Evolutionary conservation across 1,140 invertebrate genomes (phyloP).

Genomic region (Planococcus citri): DNA sequence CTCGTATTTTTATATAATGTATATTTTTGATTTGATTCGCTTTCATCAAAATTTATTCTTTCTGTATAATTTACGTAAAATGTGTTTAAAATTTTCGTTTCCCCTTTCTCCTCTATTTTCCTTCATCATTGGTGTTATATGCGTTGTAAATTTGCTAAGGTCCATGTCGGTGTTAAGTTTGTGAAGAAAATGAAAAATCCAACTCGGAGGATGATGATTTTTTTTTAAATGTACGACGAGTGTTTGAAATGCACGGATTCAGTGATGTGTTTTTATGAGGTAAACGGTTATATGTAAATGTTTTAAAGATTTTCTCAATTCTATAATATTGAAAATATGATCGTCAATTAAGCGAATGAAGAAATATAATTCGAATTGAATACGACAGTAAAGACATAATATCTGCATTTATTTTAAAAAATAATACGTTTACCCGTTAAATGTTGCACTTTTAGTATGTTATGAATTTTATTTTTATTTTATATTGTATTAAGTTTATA

Average conservation of each 20-base stretch:
- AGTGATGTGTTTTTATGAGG: too few species aligned
- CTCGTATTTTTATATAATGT: not conserved
- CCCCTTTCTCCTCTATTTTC: too few species aligned
- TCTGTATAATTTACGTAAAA: too few species aligned
- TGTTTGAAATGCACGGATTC: too few species aligned
- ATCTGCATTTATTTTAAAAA: not conserved
- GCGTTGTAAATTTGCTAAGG: conserved; percentile 2
- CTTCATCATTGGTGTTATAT: not conserved
- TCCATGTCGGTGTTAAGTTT: conserved; percentile 1
- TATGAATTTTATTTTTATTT: not conserved
- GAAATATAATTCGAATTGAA: not conserved
- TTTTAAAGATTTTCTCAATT: too few species aligned
- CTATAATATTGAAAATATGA: not conserved
- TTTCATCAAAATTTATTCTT: too few species aligned
- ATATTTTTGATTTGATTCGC: not conserved
- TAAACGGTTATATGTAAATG: too few species aligned
- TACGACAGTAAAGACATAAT: not conserved
- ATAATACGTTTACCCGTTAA: not conserved
- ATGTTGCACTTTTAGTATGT: conserved; percentile 1
- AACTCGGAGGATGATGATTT: too few species aligned
- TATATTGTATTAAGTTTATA: not conserved
- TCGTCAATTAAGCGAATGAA: not conserved
- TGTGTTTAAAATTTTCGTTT: too few species aligned
- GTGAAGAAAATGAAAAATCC: too few species aligned
- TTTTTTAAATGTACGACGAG: too few species aligned